phyloP scores from a whole-genome alignment of 2,113 vertebrate genomes.

The Laticauda colubrina region DNA sequence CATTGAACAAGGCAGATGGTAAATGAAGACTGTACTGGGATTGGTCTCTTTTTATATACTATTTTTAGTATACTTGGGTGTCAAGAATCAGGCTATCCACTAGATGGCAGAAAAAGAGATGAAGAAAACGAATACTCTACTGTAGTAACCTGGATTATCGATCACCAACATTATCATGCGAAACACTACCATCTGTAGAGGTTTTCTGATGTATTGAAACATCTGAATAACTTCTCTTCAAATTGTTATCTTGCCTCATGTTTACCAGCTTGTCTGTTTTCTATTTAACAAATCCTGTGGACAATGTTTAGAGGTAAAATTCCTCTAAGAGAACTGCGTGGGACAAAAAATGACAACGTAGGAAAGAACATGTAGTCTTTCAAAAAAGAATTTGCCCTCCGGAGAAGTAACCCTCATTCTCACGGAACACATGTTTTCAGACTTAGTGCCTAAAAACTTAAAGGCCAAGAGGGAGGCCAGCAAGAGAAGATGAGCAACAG shows the following conservation, averaged over 20 bases:
- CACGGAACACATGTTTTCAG: neutral
- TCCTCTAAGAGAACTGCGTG: neutral
- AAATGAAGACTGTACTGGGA: neutral
- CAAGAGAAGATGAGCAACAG: neutral
- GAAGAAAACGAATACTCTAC: neutral
- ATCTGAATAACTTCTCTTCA: neutral
- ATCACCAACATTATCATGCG: neutral
- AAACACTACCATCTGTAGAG: neutral
- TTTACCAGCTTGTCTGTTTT: neutral
- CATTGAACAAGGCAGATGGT: neutral
- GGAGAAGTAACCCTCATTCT: neutral
- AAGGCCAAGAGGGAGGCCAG: neutral
- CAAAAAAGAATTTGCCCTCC: neutral
- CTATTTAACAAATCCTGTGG: neutral
- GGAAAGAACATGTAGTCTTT: neutral
- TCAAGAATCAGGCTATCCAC: neutral
- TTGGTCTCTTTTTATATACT: neutral
- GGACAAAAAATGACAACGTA: neutral
- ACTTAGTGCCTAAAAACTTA: neutral
- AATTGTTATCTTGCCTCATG: neutral
- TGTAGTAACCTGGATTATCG: neutral
- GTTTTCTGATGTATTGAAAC: neutral
- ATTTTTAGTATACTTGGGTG: neutral
- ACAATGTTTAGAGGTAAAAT: neutral
- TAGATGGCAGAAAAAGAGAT: neutral